Base-by-base conservation (phyloP, 2,797 vertebrate genomes). In the Chaunax sp. region DNA sequence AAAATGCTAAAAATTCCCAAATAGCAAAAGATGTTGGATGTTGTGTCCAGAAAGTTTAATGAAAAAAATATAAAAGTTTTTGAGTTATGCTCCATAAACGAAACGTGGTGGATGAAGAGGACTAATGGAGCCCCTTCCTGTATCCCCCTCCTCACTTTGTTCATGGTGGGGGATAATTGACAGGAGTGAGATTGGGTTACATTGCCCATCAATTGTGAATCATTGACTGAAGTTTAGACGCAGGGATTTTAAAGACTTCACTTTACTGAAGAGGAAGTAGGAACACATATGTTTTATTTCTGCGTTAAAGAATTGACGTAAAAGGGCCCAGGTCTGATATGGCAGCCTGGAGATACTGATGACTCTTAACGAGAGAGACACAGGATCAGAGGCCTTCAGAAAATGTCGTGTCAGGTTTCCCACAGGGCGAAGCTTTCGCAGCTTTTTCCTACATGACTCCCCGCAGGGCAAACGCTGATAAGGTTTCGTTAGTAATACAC, bases 391-490 rank as follows among this genome's bases (percentile, higher is more conserved):
- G 79, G 71, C 70, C 68, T 82, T 50, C 61, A 85, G 70, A 88
- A 88, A 84, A 15, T 76, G 89, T 78, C 28, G 83, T 89, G 80
- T 90, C 89, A 89, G 86, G 69, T 81, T 81, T 88, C 55, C 77
- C 76, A 75, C 51, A 71, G 60, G 62, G 55, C 51, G 67, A 54
- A 55, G 22, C 61, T 54, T 69, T 81, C 62, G 66, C 68, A 77
- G 69, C 74, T 74, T 77, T 73, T 80, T 88, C 78, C 80, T 81
- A 79, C 40, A 30, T 40, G 51, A 77, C 35, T 85, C 56, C 61
- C 49, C 61, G 41, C 56, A 46, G 78, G 64, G 25, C 80, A 80
- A 86, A 84, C 75, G 80, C 82, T 78, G 80, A 72, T 64, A 55
- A 66, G 37, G 37, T 6, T 60, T 78, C 47, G 35, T 65, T 38